phyloP scores from a whole-genome alignment of 2,797 vertebrate species.

The Toxotes lorentzi region DNA sequence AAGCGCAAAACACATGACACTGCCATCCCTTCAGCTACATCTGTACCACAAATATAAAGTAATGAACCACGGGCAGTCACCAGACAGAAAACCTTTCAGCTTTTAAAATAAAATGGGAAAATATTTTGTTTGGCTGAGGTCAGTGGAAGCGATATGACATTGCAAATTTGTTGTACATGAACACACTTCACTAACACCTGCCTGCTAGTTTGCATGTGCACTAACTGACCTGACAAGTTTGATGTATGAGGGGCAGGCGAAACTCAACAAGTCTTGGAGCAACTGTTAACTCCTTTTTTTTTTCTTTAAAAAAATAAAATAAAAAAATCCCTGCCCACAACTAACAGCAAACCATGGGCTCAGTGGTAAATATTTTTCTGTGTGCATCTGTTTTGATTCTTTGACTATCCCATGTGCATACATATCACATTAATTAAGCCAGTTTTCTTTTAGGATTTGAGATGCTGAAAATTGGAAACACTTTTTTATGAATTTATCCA shows the following conservation, averaged over 20 bases:
- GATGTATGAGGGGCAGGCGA: not conserved
- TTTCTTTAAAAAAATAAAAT: too few relatives aligned
- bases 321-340: not conserved
- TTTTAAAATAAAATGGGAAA: conserved; percentile 2
- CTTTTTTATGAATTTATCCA: not conserved
- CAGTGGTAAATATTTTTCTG: not conserved
- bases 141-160: not conserved
- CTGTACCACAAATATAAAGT: not conserved
- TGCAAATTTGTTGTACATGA: not conserved
- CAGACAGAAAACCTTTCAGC: not conserved
- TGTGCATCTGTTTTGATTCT: not conserved
- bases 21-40: too few relatives aligned
- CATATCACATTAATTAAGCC: not conserved
- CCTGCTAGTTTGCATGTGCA: not conserved
- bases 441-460: not conserved
- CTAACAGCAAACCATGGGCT: not conserved
- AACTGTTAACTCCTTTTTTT: not conserved
- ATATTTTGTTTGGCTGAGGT: conserved; percentile 8
- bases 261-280: not conserved
- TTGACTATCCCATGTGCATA: not conserved
- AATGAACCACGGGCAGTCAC: not conserved
- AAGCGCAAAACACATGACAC: too few relatives aligned
- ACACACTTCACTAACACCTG: too few relatives aligned
- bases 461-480: not conserved
- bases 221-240: not conserved